Evolutionary conservation across 2,888 invertebrate species (phyloP).

Genomic region (Spicauda simplicius): DNA sequence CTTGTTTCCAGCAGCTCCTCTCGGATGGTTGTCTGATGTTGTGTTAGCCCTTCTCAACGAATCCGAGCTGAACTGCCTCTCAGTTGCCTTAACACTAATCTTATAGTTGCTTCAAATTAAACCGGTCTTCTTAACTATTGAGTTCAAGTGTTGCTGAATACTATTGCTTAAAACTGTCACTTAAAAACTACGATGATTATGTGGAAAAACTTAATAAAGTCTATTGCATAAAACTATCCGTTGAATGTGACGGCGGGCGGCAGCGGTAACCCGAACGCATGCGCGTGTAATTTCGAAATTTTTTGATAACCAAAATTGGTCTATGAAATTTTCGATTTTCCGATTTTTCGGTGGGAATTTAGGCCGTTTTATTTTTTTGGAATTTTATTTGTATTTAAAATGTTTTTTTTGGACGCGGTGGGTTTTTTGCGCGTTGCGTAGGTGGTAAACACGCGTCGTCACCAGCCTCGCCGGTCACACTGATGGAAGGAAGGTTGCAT

Average conservation of each 20-base stretch:
- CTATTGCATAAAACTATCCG: constrained; percentile 82
- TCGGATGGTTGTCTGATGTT: constrained; percentile 77
- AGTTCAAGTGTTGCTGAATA: constrained; percentile 85
- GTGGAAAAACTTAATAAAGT: constrained; percentile 74
- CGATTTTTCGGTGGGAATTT: constrained; percentile 44
- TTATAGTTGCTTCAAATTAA: constrained; percentile 76
- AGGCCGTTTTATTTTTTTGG: constrained; percentile 60
- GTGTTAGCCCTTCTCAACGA: constrained; percentile 73
- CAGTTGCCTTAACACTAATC: constrained; percentile 82
- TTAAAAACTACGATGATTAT: constrained; percentile 81
- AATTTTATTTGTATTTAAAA: constrained; percentile 50
- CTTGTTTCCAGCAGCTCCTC: constrained; percentile 67
- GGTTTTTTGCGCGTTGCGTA: constrained; percentile 78
- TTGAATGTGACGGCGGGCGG: constrained; percentile 82
- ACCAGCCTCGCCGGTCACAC: constrained; percentile 82
- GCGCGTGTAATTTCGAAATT: constrained; percentile 77
- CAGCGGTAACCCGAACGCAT: constrained; percentile 70
- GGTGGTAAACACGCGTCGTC: constrained; percentile 82
- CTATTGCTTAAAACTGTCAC: constrained; percentile 74
- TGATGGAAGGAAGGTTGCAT: constrained; percentile 73
- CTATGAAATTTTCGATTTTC: constrained; percentile 63
- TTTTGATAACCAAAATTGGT: constrained; percentile 66
- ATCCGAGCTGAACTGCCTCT: constrained; percentile 76
- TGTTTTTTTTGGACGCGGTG: constrained; percentile 56
- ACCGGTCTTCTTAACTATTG: constrained; percentile 68